Base-by-base conservation (phyloP, 64 coral and sea anemone species). In the Catalaphyllia jardinei region DNA sequence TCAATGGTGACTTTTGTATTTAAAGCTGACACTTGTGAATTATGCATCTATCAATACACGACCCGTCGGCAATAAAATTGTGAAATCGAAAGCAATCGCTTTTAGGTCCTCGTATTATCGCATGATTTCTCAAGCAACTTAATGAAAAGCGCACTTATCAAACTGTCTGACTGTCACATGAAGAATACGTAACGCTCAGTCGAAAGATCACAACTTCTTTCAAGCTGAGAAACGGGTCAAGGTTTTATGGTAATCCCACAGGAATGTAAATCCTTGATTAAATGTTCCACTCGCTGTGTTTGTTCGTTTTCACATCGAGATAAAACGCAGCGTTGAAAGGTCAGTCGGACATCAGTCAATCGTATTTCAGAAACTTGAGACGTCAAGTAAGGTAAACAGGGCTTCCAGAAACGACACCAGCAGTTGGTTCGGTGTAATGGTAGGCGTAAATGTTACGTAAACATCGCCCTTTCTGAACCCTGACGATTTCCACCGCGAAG, bases 321-420 rank as follows among this genome's bases (percentile, higher is more conserved):
- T 50, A 71, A 71, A 38, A 71, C 35, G 38, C 81, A 20, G 62
- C 33, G 12, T 71, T 71, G 35, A 71, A 71, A 51, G 62, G 78
- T 80, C 78, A 61, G 55, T 28, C 49, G 46, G 29, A 55, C 78
- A 80, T 55, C 33, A 71, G 8, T 85, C 62, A 85, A 71, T 85
- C 62, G 19, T 24, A n/a, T 85, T 85, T 35, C 62, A 13, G 81
- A 85, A 85, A 85, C 81, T 50, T 31, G 81, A 85, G 61, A 85
- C 62, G 62, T 85, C 81, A 64, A 29, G 35, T 67, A 85, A 42
- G 69, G 81, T 85, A 85, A 85, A 85, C 67, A 85, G 31, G 13
- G 33, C 81, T 28, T 55, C 35, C 61, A 24, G 63, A 67, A 71
- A 71, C 42, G 42, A 46, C 42, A 46, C 7, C 42, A 46, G 42